A percentile compares a stretch with the other conserved stretches of the same genome.
Evolutionary conservation across 2,113 vertebrate species (phyloP).

Genomic region (Rallus limicola): DNA sequence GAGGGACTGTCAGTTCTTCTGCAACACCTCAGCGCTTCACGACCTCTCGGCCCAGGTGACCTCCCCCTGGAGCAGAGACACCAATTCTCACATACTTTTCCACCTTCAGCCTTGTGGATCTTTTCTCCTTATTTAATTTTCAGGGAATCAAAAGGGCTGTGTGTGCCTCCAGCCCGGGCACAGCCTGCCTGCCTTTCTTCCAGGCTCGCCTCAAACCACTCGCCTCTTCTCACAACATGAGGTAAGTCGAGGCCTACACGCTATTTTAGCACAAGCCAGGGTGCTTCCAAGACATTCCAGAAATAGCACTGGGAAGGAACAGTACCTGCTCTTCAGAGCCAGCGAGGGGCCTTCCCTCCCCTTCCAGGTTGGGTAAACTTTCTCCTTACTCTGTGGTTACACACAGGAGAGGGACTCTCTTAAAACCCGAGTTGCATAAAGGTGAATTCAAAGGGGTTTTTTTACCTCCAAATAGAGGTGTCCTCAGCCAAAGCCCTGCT

Average conservation of each 20-base stretch:
- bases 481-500: neutral
- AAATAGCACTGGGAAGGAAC: neutral
- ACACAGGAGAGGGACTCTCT: neutral
- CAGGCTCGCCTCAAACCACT: neutral
- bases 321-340: neutral
- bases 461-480: neutral
- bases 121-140: neutral
- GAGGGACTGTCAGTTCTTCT: neutral
- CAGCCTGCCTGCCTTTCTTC: neutral
- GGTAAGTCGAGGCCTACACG: neutral
- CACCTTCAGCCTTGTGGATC: neutral
- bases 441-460: neutral
- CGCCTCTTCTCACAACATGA: neutral
- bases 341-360: neutral
- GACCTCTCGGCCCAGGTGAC: neutral
- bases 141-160: neutral
- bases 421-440: neutral
- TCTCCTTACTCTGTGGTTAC: neutral
- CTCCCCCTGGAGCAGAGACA: neutral
- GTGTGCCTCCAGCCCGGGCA: neutral
- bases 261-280: neutral
- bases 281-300: conserved; percentile 8
- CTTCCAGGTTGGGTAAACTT: neutral
- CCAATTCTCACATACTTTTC: neutral
- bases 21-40: neutral